Conservation (phyloP, 1,140 invertebrate species). For the Caenorhabditis inopinata region DNA sequence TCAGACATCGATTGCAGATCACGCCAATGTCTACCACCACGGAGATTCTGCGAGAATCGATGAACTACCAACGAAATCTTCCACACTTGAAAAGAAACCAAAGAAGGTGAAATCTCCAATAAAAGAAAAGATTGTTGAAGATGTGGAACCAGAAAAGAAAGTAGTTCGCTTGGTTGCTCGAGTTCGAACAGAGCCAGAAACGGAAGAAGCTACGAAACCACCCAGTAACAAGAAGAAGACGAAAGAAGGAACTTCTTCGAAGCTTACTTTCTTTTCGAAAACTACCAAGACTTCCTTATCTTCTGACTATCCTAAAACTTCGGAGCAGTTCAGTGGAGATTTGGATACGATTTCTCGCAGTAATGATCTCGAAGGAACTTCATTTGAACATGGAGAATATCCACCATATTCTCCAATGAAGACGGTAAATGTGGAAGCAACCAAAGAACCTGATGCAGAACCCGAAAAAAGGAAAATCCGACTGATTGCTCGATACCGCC, state of each 20-base stretch:
- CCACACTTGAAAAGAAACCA: background rate
- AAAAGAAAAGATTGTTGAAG: too few relatives aligned
- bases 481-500: conserved; percentile 55
- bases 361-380: background rate
- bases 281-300: too few relatives aligned
- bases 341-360: background rate
- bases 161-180: background rate
- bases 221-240: background rate
- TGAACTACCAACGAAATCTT: background rate
- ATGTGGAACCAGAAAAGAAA: background rate
- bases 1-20: background rate
- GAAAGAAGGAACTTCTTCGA: background rate
- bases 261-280: background rate
- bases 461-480: conserved; percentile 50
- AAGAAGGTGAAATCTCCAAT: conserved; percentile 39
- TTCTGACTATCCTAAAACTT: background rate
- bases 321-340: conserved; percentile 2
- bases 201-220: background rate
- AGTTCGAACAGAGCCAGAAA: background rate
- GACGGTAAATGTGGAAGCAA: background rate
- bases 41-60: background rate
- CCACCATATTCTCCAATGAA: background rate
- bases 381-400: background rate
- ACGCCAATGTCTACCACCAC: conserved; percentile 31
- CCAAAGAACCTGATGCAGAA: background rate